These are phyloP conservation scores for Hyla sarda DNA, from an alignment of 2,113 vertebrate species.

Conservation along the genomic window DNA sequence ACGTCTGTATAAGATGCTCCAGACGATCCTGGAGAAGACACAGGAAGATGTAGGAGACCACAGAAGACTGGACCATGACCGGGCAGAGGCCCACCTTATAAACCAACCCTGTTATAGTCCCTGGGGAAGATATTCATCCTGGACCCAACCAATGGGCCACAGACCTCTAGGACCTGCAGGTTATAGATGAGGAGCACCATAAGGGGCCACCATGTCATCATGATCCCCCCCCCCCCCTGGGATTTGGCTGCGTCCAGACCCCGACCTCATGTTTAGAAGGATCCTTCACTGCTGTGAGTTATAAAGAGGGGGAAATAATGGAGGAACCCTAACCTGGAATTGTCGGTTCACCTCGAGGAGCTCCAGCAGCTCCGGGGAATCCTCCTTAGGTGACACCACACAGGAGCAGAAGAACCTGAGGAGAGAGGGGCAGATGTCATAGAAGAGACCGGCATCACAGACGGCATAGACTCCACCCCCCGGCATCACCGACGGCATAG, in stretches of 20 bases:
- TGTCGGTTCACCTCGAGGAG: slow-evolving; percentile 74
- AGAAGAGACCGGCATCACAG: neutral
- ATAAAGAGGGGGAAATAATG: neutral
- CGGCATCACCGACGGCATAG: no score
- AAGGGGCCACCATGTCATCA: no score
- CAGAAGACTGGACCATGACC: no score
- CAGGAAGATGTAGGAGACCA: neutral
- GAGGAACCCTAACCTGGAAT: slow-evolving; percentile 72
- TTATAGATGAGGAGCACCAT: no score
- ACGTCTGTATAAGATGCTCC: slow-evolving; percentile 70
- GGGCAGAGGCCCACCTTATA: no score
- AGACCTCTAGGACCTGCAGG: neutral
- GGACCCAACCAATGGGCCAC: neutral
- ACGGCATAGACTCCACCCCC: no score
- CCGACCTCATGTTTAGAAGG: neutral
- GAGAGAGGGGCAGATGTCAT: neutral
- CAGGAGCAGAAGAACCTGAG: slow-evolving; percentile 79
- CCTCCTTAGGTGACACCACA: slow-evolving; percentile 70
- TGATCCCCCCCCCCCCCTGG: no score
- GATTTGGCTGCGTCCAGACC: neutral
- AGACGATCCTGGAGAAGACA: slow-evolving; percentile 69
- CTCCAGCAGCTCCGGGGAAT: slow-evolving; percentile 75
- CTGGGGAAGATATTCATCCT: no score
- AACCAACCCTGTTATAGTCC: no score
- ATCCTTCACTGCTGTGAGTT: neutral